Percentiles rank a stretch among this genome's conserved stretches.
phyloP scores from a whole-genome alignment of 1,140 invertebrate species.

The Drosophila saltans region DNA sequence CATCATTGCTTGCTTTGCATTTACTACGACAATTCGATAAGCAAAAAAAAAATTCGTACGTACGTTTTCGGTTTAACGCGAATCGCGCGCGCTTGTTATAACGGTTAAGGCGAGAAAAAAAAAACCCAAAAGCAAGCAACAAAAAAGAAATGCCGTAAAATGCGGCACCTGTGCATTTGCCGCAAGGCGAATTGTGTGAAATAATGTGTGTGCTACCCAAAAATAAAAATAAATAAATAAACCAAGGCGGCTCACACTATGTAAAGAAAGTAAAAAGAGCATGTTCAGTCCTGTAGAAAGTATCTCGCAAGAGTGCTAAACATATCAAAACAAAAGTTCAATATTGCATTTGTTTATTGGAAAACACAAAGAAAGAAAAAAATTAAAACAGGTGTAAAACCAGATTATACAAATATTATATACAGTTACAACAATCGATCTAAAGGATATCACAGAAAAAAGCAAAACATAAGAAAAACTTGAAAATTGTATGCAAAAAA shows the following conservation, averaged over 20 bases:
- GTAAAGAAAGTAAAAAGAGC: neutral
- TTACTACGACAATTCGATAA: neutral
- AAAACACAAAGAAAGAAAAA: constrained; percentile 29
- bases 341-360: constrained; percentile 25
- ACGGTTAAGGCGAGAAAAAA: neutral
- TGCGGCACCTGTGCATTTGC: constrained; percentile 63
- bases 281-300: constrained; percentile 18
- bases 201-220: constrained; percentile 40
- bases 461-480: constrained; percentile 1
- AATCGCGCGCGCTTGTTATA: constrained; percentile 32
- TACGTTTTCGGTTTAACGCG: constrained; percentile 21
- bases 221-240: constrained; percentile 18
- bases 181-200: constrained; percentile 48
- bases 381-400: neutral
- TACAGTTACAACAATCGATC: neutral
- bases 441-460: neutral
- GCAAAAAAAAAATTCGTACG: neutral
- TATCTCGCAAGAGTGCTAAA: constrained; percentile 51
- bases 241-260: constrained; percentile 9
- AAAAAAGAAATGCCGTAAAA: constrained; percentile 38
- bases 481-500: constrained; percentile 8
- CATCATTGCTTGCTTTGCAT: constrained; percentile 17
- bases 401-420: constrained; percentile 5
- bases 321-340: constrained; percentile 58
- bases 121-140: constrained; percentile 28